phyloP scores from a whole-genome alignment of 2,797 vertebrate genomes.

The Melanogrammus aeglefinus region DNA sequence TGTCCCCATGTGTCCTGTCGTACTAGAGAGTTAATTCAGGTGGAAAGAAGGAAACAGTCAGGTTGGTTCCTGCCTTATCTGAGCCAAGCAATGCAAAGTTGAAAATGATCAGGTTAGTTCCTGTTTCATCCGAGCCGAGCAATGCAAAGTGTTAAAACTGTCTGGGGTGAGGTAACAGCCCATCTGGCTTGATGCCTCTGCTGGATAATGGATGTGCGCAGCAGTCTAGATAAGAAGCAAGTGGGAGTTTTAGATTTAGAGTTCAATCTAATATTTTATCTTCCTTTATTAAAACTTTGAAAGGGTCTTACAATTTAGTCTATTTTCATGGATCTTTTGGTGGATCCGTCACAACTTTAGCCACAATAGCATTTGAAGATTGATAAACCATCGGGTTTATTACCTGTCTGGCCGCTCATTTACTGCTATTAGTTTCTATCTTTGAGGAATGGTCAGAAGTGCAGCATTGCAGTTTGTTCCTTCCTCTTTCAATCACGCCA shows the following conservation, averaged over 20 bases:
- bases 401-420: background rate
- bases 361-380: background rate
- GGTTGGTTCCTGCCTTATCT: background rate
- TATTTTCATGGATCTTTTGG: background rate
- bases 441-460: background rate
- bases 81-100: background rate
- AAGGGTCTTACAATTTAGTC: background rate
- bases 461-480: background rate
- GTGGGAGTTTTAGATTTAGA: background rate
- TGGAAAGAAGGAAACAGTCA: background rate
- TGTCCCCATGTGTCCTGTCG: background rate
- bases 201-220: background rate
- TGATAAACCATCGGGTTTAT: background rate
- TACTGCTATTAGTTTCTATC: background rate
- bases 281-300: background rate
- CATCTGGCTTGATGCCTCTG: background rate
- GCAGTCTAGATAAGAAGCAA: background rate
- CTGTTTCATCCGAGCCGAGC: background rate
- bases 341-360: background rate
- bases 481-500: background rate
- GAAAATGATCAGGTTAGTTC: background rate
- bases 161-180: background rate
- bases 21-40: background rate
- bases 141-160: background rate
- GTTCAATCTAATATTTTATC: background rate